Percentiles rank a stretch among this genome's conserved stretches.
These are phyloP conservation scores for Molanna angustata DNA, from an alignment of 2,888 invertebrate species.

Conservation along the genomic window DNA sequence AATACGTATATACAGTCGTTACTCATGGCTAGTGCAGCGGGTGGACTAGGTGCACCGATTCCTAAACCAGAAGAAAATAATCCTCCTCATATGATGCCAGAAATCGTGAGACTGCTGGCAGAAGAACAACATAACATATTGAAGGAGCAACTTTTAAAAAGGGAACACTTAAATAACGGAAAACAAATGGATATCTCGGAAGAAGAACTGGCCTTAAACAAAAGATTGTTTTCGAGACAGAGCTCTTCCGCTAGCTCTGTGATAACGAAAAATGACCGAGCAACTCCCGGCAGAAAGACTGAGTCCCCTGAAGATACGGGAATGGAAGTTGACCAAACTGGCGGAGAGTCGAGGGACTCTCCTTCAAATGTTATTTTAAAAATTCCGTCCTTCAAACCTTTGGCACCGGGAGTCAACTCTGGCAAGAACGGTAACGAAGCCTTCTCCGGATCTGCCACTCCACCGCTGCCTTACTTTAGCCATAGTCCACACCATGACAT, in stretches of 20 bases:
- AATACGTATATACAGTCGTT: slow-evolving; percentile 56
- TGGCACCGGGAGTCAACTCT: slow-evolving; percentile 47
- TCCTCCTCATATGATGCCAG: slow-evolving; percentile 46
- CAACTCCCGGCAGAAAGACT: slow-evolving; percentile 41
- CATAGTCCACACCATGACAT: slow-evolving; percentile 49
- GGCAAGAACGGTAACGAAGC: slow-evolving; percentile 51
- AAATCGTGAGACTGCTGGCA: slow-evolving; percentile 56
- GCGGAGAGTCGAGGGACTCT: slow-evolving; percentile 49
- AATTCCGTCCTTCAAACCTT: slow-evolving; percentile 89
- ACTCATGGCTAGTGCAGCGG: slow-evolving; percentile 43
- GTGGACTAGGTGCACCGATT: slow-evolving; percentile 37
- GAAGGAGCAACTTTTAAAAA: slow-evolving; percentile 30
- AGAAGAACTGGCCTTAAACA: slow-evolving; percentile 29
- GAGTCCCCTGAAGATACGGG: slow-evolving; percentile 40
- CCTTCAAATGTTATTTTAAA: slow-evolving; percentile 78
- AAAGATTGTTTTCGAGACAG: slow-evolving; percentile 42
- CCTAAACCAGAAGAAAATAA: slow-evolving; percentile 44
- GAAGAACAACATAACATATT: slow-evolving; percentile 51
- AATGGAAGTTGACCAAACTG: slow-evolving; percentile 34
- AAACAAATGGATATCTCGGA: slow-evolving; percentile 29
- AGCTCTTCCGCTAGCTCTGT: slow-evolving; percentile 45
- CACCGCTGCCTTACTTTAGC: slow-evolving; percentile 42
- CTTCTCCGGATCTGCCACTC: slow-evolving; percentile 51
- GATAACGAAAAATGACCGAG: slow-evolving; percentile 36
- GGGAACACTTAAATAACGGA: slow-evolving; percentile 35